Evolutionary conservation across 2,888 invertebrate genomes (phyloP), one percentile per base, ranked within the genome.

Genomic region (Eugnorisma glareosa): DNA sequence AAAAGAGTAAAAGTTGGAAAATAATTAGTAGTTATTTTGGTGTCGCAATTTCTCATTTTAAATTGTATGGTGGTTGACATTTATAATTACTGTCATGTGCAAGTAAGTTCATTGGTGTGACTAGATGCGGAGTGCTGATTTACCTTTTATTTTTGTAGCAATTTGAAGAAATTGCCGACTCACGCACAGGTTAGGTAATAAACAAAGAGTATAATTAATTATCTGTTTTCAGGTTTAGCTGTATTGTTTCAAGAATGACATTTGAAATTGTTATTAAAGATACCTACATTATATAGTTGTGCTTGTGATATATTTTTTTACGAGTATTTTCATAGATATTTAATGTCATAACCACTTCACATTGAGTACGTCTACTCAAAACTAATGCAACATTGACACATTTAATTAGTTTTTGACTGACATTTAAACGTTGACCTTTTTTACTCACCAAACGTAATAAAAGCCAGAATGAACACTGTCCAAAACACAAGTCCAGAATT

Each of bases 391-490:
- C 24, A 24, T 15, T 24, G 11, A 7, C 1, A 3, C 10, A 37
- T 54, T 35, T 13, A 4, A 18, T 3, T 31, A 24, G 10, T 51
- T 69, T 67, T 67, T 63, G 28, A 66, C 59, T n/a, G 37, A 37
- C 43, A 79, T 24, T 37, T 13, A 37, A 61, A 4, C 5, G 5
- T 57, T 82, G 28, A 85, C 67, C 71, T 82, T 85, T 70, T 4
- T 18, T 4, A 40, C 18, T 1, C 8, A 71, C 21, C 35, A 40
- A 84, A 54, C 54, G n/a, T n/a, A 54, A 73, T 37, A 73, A 84
- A 68, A 43, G 1, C 45, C 31, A 35, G n/a, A 45, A 68, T 37
- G 6, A 18, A 43, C 31, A 66, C 45, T 15, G 8, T 45, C 51
- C 24, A 70, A 82, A 80, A 82, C 15, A 64, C 18, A 63, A 31